phyloP scores from a whole-genome alignment of 2,888 invertebrate genomes.

The Quadroppia sp. region DNA sequence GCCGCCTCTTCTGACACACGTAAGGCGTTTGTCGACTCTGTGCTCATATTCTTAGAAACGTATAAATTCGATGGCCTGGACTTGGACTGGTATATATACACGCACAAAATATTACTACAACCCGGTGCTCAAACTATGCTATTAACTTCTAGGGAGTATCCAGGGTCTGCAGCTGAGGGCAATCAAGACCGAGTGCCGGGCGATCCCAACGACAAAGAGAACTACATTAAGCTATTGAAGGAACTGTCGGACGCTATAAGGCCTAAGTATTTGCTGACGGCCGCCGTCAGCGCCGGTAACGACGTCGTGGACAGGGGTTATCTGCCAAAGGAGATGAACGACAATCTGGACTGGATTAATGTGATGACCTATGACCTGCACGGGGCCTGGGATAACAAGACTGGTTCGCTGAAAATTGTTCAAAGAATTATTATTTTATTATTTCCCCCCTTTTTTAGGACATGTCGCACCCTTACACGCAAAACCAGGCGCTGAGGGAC shows the following conservation, averaged over 20 bases:
- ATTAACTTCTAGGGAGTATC: not conserved
- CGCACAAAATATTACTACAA: not conserved
- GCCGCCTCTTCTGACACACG: not conserved
- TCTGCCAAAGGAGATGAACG: constrained; percentile 67
- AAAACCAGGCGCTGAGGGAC: constrained; percentile 49
- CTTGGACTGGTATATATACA: constrained; percentile 41
- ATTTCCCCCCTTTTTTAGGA: no score
- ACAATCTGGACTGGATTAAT: constrained; percentile 65
- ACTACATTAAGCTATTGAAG: constrained; percentile 71
- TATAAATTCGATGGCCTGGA: constrained; percentile 24
- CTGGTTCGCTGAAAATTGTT: constrained; percentile 43
- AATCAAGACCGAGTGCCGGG: not conserved
- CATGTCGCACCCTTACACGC: constrained; percentile 54
- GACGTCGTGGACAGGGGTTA: constrained; percentile 71
- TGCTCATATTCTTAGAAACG: not conserved
- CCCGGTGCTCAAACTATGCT: not conserved
- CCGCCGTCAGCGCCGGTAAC: constrained; percentile 74
- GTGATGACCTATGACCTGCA: constrained; percentile 72
- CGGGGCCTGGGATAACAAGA: constrained; percentile 54
- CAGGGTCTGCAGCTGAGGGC: not conserved
- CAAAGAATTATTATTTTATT: not conserved
- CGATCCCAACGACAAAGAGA: constrained; percentile 62
- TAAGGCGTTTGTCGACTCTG: not conserved
- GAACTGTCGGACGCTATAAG: constrained; percentile 62
- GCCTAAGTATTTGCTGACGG: constrained; percentile 66